Conservation (phyloP, 2,113 vertebrate species). For the Turdus rufiventris region DNA sequence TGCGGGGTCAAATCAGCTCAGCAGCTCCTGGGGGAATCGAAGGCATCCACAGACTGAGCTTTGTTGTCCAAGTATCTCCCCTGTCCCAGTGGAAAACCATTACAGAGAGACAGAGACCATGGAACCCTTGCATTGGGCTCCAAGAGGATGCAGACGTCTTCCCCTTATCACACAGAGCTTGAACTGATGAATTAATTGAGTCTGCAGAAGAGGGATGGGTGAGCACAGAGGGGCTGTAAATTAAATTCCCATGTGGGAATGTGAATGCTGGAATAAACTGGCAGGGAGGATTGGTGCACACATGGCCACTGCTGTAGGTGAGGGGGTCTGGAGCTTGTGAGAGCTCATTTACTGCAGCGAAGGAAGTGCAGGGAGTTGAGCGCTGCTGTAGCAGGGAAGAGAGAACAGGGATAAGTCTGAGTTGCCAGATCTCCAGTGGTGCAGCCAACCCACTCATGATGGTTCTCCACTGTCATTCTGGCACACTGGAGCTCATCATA, state of each 20-base stretch:
- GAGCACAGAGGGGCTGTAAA: not conserved
- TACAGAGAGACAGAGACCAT: not conserved
- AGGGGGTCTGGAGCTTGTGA: not conserved
- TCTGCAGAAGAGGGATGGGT: not conserved
- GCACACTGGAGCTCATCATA: fast-evolving
- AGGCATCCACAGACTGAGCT: not conserved
- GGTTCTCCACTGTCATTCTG: not conserved
- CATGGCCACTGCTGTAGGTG: not conserved
- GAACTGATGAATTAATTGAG: not conserved
- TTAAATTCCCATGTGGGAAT: not conserved
- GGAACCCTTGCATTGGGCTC: not conserved
- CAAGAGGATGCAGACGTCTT: not conserved
- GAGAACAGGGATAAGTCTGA: fast-evolving
- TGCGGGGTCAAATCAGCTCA: fast-evolving
- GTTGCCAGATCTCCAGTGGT: not conserved
- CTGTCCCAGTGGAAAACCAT: not conserved
- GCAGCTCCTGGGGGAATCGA: not conserved
- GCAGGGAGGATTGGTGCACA: not conserved
- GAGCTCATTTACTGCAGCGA: not conserved
- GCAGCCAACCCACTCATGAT: fast-evolving
- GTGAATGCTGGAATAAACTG: not conserved
- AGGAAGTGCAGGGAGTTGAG: not conserved
- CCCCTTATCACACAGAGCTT: not conserved
- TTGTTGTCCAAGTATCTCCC: not conserved
- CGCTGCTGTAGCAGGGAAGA: not conserved